These are phyloP conservation scores for Cheilosia soror DNA, from an alignment of 2,888 invertebrate species.

Conservation along the genomic window DNA sequence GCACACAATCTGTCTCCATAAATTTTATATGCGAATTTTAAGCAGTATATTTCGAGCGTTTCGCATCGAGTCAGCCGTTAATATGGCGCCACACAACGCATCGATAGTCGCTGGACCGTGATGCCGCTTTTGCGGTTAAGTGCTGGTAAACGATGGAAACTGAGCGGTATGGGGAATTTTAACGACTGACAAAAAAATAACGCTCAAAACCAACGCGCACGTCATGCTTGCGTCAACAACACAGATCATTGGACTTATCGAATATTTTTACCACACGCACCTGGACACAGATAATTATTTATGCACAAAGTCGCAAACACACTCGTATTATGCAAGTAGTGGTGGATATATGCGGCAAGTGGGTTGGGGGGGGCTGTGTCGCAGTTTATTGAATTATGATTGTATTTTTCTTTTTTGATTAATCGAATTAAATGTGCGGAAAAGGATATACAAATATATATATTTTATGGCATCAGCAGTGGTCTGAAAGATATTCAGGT, in stretches of 20 bases:
- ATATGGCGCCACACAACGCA: slow-evolving; percentile 30
- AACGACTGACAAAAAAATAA: neutral
- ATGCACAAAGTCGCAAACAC: slow-evolving; percentile 42
- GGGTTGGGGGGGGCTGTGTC: neutral
- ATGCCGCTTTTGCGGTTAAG: slow-evolving; percentile 49
- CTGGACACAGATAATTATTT: slow-evolving; percentile 63
- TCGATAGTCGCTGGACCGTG: slow-evolving; percentile 48
- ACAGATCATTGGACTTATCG: slow-evolving; percentile 58
- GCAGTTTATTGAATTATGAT: slow-evolving; percentile 38
- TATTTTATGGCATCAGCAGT: neutral
- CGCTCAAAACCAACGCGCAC: slow-evolving; percentile 37
- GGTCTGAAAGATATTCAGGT: too few species aligned
- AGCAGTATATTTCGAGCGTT: slow-evolving; percentile 29
- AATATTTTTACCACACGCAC: slow-evolving; percentile 61
- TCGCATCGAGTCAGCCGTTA: neutral
- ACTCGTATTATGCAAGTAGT: neutral
- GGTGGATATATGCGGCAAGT: neutral
- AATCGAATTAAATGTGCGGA: neutral
- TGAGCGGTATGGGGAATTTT: neutral
- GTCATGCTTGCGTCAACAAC: slow-evolving; percentile 59
- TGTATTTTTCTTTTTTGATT: slow-evolving; percentile 1
- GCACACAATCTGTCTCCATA: slow-evolving; percentile 49
- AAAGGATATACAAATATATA: neutral
- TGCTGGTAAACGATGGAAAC: slow-evolving; percentile 36
- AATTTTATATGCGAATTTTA: slow-evolving; percentile 61